Percentiles rank a stretch among this genome's conserved stretches.
Conservation (phyloP, 2,113 vertebrate genomes). For the Eira barbara region DNA sequence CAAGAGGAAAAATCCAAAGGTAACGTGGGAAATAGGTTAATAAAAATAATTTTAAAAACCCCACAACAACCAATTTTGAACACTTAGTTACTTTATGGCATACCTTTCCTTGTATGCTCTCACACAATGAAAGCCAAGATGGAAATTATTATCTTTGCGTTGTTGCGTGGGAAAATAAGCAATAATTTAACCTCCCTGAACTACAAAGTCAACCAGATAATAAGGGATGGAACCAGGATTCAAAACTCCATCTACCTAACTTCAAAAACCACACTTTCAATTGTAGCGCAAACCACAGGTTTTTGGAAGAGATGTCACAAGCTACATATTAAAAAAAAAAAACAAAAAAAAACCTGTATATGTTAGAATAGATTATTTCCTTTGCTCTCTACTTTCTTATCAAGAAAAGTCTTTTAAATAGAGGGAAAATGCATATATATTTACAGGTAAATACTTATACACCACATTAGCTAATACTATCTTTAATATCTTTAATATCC, state of each 20-base stretch:
- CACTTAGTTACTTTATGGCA: neutral
- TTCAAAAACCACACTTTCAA: neutral
- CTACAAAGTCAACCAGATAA: neutral
- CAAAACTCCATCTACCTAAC: neutral
- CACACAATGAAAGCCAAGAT: conserved; percentile 6
- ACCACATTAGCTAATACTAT: neutral
- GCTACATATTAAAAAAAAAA: neutral
- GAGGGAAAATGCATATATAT: neutral
- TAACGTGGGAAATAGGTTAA: neutral
- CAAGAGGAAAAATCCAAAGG: neutral
- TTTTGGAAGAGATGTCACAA: neutral
- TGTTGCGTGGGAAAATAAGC: neutral
- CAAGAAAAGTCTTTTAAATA: neutral
- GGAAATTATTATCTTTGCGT: neutral
- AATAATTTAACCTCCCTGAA: neutral
- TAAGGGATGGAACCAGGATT: neutral
- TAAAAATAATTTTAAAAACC: conserved; percentile 35
- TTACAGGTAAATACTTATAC: neutral
- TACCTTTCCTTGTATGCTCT: neutral
- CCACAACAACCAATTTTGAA: neutral
- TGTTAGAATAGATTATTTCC: neutral
- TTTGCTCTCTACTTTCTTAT: neutral
- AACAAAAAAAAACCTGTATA: neutral
- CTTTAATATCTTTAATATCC: neutral
- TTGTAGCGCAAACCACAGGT: neutral